Percentiles rank a stretch among this genome's conserved stretches.
Conservation (phyloP, 1,140 invertebrate species). For the Oppia nitens region DNA sequence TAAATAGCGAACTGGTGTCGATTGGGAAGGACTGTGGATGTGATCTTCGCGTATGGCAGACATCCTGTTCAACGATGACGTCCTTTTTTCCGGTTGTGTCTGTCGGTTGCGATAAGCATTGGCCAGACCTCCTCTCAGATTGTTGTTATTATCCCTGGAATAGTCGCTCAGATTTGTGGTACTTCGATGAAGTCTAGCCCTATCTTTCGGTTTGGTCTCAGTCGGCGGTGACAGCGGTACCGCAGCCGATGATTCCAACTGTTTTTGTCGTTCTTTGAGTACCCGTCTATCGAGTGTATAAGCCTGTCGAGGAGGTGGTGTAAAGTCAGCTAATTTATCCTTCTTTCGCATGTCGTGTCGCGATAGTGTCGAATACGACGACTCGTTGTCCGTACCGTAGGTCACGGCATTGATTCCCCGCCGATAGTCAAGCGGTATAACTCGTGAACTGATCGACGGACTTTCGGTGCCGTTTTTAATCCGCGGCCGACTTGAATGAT, state of each 20-base stretch:
- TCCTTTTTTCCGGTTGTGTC: neutral
- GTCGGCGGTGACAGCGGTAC: neutral
- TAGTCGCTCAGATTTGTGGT: neutral
- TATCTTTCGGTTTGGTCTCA: neutral
- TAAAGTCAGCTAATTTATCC: neutral
- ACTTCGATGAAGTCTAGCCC: neutral
- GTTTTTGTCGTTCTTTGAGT: neutral
- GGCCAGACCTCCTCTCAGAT: conserved; percentile 15
- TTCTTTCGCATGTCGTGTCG: neutral
- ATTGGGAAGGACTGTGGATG: neutral
- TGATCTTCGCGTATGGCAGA: neutral
- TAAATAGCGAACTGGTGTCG: neutral
- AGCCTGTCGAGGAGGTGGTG: neutral
- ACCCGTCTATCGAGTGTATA: neutral
- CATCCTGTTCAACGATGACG: conserved; percentile 13
- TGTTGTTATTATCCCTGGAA: neutral
- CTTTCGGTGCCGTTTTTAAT: neutral
- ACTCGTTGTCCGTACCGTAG: neutral
- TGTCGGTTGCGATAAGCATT: conserved; percentile 13
- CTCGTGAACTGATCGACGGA: neutral
- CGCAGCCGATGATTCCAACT: neutral
- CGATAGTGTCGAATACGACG: neutral
- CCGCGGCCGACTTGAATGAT: neutral
- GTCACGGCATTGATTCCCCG: neutral
- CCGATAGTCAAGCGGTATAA: conserved; percentile 2